Evolutionary conservation across 2,888 invertebrate species (phyloP).

Genomic region (Tinea trinotella): DNA sequence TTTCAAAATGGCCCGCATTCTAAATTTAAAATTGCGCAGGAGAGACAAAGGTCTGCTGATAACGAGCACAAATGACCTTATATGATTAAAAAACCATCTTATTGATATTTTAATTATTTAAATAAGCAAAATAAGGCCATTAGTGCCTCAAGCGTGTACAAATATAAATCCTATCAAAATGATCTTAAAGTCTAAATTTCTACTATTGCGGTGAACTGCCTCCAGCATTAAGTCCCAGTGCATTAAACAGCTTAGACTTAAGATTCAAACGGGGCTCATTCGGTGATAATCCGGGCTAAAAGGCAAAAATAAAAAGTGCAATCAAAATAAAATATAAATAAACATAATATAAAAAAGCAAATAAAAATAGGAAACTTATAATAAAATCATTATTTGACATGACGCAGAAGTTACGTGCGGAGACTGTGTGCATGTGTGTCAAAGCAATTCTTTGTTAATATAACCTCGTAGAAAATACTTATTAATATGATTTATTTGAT

Average conservation of each 20-base stretch:
- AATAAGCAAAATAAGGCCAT: not conserved
- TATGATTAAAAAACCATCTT: too few species aligned
- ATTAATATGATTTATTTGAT: too few species aligned
- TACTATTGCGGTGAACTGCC: conserved; percentile 62
- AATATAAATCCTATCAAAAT: not conserved
- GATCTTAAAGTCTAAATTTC: conserved; percentile 23
- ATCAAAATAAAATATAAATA: conserved; percentile 42
- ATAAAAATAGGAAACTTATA: too few species aligned
- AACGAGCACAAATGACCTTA: not conserved
- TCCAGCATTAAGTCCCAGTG: conserved; percentile 83
- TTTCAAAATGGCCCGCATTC: conserved; percentile 30
- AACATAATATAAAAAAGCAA: conserved; percentile 23
- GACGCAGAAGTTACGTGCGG: too few species aligned
- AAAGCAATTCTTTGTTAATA: too few species aligned
- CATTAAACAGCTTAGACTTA: conserved; percentile 89
- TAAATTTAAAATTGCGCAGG: conserved; percentile 18
- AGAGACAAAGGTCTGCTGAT: not conserved
- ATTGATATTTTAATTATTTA: too few species aligned
- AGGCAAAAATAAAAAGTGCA: conserved; percentile 61
- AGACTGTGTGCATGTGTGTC: too few species aligned
- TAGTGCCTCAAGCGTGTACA: not conserved
- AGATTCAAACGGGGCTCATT: conserved; percentile 82
- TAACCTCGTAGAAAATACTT: too few species aligned
- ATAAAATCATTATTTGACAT: too few species aligned
- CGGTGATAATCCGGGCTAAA: conserved; percentile 77